phyloP scores from a whole-genome alignment of 2,888 invertebrate genomes.

The Caenorhabditis panamensis region DNA sequence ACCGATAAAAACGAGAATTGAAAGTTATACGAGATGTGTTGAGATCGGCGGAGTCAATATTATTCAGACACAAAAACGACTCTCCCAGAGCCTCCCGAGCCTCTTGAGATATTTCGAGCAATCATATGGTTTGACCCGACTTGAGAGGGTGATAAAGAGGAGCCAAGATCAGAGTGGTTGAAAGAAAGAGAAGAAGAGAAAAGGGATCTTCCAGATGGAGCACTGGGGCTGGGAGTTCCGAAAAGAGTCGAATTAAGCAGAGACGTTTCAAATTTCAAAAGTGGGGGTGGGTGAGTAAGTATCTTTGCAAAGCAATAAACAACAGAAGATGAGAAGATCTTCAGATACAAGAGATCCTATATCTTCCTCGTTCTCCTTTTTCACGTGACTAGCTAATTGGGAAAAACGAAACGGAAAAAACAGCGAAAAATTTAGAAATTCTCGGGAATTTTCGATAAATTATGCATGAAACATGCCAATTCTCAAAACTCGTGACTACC shows the following conservation, averaged over 20 bases:
- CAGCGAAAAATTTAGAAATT: background rate
- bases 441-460: background rate
- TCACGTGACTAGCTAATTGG: slow-evolving; percentile 9
- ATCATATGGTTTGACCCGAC: slow-evolving; percentile 59
- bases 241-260: slow-evolving; percentile 41
- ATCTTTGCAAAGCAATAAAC: slow-evolving; percentile 17
- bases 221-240: slow-evolving; percentile 39
- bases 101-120: slow-evolving; percentile 52
- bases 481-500: background rate
- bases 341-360: no score
- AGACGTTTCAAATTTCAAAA: slow-evolving; percentile 54
- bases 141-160: slow-evolving; percentile 60
- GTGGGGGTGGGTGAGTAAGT: slow-evolving; percentile 18
- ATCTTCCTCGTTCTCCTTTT: background rate
- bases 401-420: background rate
- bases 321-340: slow-evolving; percentile 15
- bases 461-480: slow-evolving; percentile 2
- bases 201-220: slow-evolving; percentile 50
- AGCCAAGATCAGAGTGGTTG: slow-evolving; percentile 50
- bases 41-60: slow-evolving; percentile 19
- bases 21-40: background rate
- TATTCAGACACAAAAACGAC: slow-evolving; percentile 39
- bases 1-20: background rate
- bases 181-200: slow-evolving; percentile 20
- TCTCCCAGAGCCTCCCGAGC: background rate